phyloP scores from a whole-genome alignment of 1,140 invertebrate species.

The Pogonomyrmex californicus region DNA sequence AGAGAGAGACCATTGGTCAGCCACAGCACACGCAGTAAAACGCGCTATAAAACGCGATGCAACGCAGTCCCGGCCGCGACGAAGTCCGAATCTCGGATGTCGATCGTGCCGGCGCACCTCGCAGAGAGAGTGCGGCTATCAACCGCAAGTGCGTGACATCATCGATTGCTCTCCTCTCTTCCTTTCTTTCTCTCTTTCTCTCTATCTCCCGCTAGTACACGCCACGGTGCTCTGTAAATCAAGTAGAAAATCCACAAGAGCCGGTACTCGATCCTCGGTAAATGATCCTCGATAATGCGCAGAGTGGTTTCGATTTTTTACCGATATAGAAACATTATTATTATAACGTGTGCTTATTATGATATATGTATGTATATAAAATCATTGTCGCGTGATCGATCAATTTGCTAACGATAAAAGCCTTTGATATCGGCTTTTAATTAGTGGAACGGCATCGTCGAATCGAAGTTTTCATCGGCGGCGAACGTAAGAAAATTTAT shows the following conservation, averaged over 20 bases:
- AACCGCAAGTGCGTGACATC: slow-evolving; percentile 64
- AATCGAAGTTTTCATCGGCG: slow-evolving; percentile 12
- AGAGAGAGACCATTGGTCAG: slow-evolving; percentile 76
- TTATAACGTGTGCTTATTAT: slow-evolving; percentile 14
- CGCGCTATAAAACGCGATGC: slow-evolving; percentile 73
- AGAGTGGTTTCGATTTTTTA: not conserved
- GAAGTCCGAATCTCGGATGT: slow-evolving; percentile 73
- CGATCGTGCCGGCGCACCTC: slow-evolving; percentile 67
- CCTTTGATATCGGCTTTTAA: not conserved
- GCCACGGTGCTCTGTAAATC: slow-evolving; percentile 38
- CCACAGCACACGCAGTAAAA: slow-evolving; percentile 78
- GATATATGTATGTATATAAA: not conserved
- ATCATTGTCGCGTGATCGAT: slow-evolving; percentile 35
- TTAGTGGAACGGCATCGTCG: not conserved
- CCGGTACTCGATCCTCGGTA: slow-evolving; percentile 10
- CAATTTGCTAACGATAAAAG: slow-evolving; percentile 11
- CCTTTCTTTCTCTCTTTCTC: slow-evolving; percentile 2
- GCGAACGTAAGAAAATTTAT: not conserved
- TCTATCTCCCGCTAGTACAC: not conserved
- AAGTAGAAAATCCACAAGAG: slow-evolving; percentile 53
- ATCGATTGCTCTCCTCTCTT: slow-evolving; percentile 51
- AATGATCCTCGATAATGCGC: not conserved
- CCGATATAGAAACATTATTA: slow-evolving; percentile 25
- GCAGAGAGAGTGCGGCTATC: slow-evolving; percentile 73
- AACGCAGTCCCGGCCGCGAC: slow-evolving; percentile 43